Base-by-base conservation (phyloP, 1,140 invertebrate genomes). In the Eupristina koningsbergeri region DNA sequence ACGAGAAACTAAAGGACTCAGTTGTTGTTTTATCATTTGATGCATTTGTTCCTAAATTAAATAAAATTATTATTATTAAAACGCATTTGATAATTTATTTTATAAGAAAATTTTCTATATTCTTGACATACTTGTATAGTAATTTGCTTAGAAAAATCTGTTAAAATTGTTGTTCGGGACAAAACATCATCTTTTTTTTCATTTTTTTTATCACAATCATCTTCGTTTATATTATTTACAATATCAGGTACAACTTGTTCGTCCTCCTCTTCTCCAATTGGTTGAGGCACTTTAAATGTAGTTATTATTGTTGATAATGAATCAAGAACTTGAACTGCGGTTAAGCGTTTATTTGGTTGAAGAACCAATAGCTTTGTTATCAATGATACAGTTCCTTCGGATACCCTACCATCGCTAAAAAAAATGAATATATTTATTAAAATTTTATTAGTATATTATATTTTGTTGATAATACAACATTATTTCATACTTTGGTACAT, bases 241-340 rank as follows among this genome's bases (percentile, higher is more conserved):
- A 91, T 89, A 85, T 92, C 91, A 69, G 91, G 91, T 69, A 92
- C 91, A 13, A 92, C 89, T 85, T 92, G 89, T 69, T 90, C 89
- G 47, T 90, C 88, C 73, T 91, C 89, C 67, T 91, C 87, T 63
- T 90, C 89, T 34, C 87, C 88, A 80, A 89, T 86, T 26, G 84
- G 45, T 36, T 83, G 47, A 79, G 89, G 89, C 73, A 89, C 84
- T 88, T 87, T 91, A 89, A 93, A 93, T 53, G 90, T 92, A 19
- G 91, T 89, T 77, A 94, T 93, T 81, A 94, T 94, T 13, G 88
- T 87, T 6, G 89, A 87, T 9, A 95, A 88, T 29, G 89, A 88
- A 87, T 94, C 93, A n/a, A 95, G 87, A 7, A 95, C 94, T 90
- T 95, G 93, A 8, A 90, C 85, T 6, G 95, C 94, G 19, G 94